phyloP scores from a whole-genome alignment of 2,113 vertebrate genomes.

The Zeus faber region DNA sequence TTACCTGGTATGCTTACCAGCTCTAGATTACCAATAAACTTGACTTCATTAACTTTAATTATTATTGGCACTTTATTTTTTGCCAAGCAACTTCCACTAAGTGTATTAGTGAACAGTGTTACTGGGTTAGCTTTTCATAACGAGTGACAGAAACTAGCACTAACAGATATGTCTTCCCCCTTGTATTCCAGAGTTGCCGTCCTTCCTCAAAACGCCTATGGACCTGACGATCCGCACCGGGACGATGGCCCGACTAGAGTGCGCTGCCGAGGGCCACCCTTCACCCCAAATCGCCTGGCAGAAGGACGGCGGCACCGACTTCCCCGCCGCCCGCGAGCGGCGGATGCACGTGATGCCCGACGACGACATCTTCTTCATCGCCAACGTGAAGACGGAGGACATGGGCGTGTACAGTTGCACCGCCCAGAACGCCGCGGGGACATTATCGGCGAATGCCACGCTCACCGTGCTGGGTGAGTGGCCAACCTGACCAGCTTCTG shows the following conservation, averaged over 20 bases:
- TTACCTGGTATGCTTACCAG: too few species aligned
- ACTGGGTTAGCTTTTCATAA: too few species aligned
- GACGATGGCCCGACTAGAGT: slow-evolving; percentile 89
- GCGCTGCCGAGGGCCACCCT: slow-evolving; percentile 89
- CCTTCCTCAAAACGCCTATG: slow-evolving; percentile 97
- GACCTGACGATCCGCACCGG: slow-evolving; percentile 90
- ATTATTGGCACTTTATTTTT: too few species aligned
- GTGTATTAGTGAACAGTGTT: too few species aligned
- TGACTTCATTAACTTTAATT: too few species aligned
- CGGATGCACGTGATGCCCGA: slow-evolving; percentile 98
- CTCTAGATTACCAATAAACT: too few species aligned
- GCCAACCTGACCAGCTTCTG: too few species aligned
- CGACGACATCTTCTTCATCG: slow-evolving; percentile 96
- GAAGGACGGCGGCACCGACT: slow-evolving; percentile 95
- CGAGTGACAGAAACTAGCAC: too few species aligned
- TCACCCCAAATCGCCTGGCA: slow-evolving; percentile 97
- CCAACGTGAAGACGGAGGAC: slow-evolving; percentile 92
- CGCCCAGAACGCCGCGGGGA: slow-evolving; percentile 93
- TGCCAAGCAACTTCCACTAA: too few species aligned
- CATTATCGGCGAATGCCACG: slow-evolving; percentile 90
- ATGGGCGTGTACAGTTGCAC: slow-evolving; percentile 96
- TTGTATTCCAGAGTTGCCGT: slow-evolving; percentile 85
- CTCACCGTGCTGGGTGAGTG: slow-evolving; percentile 92
- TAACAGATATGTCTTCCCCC: too few species aligned
- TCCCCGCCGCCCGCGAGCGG: slow-evolving; percentile 91